Evolutionary conservation across 2,113 vertebrate genomes (phyloP).

Genomic region (Notiomystis cincta): DNA sequence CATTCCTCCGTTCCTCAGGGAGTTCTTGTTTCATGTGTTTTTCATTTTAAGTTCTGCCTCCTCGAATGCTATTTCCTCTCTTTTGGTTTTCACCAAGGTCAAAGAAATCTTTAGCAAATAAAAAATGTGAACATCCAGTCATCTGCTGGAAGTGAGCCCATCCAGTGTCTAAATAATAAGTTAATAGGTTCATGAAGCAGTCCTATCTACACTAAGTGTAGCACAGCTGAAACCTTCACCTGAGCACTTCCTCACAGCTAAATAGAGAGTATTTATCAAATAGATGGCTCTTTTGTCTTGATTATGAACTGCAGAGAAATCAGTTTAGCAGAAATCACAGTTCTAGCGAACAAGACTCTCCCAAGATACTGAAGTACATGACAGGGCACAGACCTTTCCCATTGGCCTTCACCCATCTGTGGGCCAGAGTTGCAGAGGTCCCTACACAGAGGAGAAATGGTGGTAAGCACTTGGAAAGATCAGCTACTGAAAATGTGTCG

Average conservation of each 20-base stretch:
- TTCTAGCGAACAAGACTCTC: not conserved
- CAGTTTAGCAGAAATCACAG: not conserved
- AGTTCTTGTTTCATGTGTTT: constrained; percentile 69
- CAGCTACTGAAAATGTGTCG: not conserved
- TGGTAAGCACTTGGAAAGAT: not conserved
- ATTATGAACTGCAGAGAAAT: not conserved
- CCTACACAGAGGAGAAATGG: not conserved
- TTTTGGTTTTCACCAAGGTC: constrained; percentile 67
- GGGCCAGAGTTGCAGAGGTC: not conserved
- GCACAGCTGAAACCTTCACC: not conserved
- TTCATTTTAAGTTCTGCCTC: constrained; percentile 71
- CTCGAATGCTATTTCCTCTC: constrained; percentile 70
- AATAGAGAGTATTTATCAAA: not conserved
- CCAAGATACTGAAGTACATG: not conserved
- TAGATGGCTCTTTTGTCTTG: not conserved
- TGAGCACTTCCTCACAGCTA: not conserved
- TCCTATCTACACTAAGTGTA: not conserved
- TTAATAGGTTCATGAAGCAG: constrained; percentile 16
- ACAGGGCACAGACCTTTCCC: not conserved
- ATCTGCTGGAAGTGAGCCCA: constrained; percentile 54
- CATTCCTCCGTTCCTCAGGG: constrained; percentile 56
- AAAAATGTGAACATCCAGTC: constrained; percentile 57
- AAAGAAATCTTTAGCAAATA: constrained; percentile 70
- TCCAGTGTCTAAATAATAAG: constrained; percentile 47
- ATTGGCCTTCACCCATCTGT: rapidly evolving